Percentiles rank a stretch among this genome's conserved stretches.
These are phyloP conservation scores for Stenodera caucasica DNA, from an alignment of 2,888 invertebrate genomes.

Conservation along the genomic window DNA sequence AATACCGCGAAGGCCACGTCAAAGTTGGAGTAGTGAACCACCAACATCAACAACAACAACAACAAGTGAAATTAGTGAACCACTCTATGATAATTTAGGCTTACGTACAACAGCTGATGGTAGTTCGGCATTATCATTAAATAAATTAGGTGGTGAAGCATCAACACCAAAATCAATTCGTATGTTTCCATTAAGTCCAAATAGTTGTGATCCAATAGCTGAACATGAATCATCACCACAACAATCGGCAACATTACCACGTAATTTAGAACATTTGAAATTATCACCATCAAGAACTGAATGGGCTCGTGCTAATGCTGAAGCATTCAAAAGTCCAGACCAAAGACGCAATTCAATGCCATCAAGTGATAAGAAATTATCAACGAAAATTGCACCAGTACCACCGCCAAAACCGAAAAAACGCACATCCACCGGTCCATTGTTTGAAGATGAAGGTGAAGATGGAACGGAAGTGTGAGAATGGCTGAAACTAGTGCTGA, in stretches of 20 bases:
- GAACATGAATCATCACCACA: constrained; percentile 59
- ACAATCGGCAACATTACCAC: constrained; percentile 50
- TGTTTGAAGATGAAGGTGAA: constrained; percentile 86
- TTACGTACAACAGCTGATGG: constrained; percentile 83
- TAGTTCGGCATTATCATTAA: constrained; percentile 77
- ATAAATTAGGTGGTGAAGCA: constrained; percentile 67
- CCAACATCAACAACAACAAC: constrained; percentile 49
- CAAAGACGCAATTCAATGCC: constrained; percentile 47
- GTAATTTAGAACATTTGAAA: constrained; percentile 40
- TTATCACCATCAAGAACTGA: constrained; percentile 51
- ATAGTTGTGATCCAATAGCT: constrained; percentile 59
- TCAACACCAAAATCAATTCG: constrained; percentile 55
- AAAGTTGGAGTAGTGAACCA: constrained; percentile 77
- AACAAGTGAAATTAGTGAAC: constrained; percentile 60
- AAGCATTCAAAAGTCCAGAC: constrained; percentile 58
- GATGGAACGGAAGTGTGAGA: constrained; percentile 86
- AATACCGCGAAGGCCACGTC: constrained; percentile 80
- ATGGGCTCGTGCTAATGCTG: constrained; percentile 51
- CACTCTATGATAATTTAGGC: constrained; percentile 85
- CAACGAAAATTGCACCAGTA: constrained; percentile 74
- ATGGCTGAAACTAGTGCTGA: constrained; percentile 53
- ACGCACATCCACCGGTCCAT: constrained; percentile 70
- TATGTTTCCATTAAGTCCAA: constrained; percentile 47
- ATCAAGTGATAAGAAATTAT: constrained; percentile 30
- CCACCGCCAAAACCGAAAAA: constrained; percentile 85